phyloP scores from a whole-genome alignment of 2,113 vertebrate genomes.

The Parotia lawesii region DNA sequence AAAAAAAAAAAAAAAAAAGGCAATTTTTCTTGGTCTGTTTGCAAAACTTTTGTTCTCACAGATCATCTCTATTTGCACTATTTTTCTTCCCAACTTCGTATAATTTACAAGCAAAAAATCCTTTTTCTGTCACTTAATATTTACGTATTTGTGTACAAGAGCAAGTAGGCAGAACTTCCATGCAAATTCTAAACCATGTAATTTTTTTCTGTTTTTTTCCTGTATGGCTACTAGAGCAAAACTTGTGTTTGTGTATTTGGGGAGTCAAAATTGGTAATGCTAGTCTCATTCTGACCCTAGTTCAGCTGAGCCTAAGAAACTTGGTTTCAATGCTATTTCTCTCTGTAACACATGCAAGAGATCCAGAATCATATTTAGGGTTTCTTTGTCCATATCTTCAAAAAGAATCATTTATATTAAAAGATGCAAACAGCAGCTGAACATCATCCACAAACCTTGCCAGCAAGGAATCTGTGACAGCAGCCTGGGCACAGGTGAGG shows the following conservation, averaged over 20 bases:
- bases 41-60: not conserved
- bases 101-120: not conserved
- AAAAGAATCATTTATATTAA: not conserved
- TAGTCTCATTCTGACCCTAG: not conserved
- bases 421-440: not conserved
- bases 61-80: not conserved
- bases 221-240: not conserved
- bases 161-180: not conserved
- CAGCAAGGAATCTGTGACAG: not conserved
- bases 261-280: not conserved
- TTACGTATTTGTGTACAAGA: not conserved
- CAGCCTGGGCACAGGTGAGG: not conserved
- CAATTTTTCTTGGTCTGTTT: not conserved
- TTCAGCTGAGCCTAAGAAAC: not conserved
- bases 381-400: not conserved
- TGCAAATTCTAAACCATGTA: not conserved
- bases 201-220: accelerated
- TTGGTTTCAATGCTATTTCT: not conserved
- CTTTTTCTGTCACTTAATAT: not conserved
- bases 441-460: not conserved
- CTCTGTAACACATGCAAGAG: not conserved
- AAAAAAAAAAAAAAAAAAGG: not conserved
- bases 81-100: not conserved
- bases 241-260: not conserved
- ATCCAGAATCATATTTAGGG: not conserved